A percentile compares a stretch with the other conserved stretches of the same genome.
Conservation (phyloP, 2,113 vertebrate species). For the Xiphophorus hellerii region DNA sequence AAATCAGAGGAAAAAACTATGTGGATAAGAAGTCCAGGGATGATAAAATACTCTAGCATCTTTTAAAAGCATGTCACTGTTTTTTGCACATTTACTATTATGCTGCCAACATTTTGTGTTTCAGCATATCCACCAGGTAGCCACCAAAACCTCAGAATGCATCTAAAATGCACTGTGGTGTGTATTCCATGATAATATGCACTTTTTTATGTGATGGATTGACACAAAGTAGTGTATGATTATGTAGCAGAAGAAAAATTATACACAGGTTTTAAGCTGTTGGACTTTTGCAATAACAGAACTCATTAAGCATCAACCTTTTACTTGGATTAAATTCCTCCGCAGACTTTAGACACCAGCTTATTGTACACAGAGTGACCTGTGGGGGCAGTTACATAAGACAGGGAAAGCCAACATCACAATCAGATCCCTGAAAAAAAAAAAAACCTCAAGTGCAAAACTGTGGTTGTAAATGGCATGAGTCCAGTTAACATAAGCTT, state of each 20-base stretch:
- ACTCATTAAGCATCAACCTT: constrained; percentile 20
- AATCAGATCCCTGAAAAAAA: constrained; percentile 11
- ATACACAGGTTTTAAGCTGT: neutral
- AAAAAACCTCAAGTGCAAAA: constrained; percentile 25
- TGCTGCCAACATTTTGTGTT: neutral
- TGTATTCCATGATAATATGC: neutral
- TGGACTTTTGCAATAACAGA: too few species aligned
- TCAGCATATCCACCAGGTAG: neutral
- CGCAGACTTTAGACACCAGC: constrained; percentile 30
- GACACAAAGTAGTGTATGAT: neutral
- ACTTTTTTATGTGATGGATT: neutral
- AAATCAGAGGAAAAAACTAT: neutral
- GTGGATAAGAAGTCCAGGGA: neutral
- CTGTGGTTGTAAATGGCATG: constrained; percentile 19
- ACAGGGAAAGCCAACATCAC: constrained; percentile 41
- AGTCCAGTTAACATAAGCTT: constrained; percentile 31
- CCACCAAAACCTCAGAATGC: neutral
- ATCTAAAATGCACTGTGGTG: neutral
- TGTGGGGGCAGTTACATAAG: constrained; percentile 7
- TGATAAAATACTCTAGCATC: neutral
- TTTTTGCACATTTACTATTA: neutral
- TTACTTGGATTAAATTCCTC: constrained; percentile 5
- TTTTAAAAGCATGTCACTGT: neutral
- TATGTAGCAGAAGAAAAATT: neutral
- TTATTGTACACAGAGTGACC: neutral